These are phyloP conservation scores for Keiferia lycopersicella DNA, from an alignment of 2,888 invertebrate species.

Conservation along the genomic window DNA sequence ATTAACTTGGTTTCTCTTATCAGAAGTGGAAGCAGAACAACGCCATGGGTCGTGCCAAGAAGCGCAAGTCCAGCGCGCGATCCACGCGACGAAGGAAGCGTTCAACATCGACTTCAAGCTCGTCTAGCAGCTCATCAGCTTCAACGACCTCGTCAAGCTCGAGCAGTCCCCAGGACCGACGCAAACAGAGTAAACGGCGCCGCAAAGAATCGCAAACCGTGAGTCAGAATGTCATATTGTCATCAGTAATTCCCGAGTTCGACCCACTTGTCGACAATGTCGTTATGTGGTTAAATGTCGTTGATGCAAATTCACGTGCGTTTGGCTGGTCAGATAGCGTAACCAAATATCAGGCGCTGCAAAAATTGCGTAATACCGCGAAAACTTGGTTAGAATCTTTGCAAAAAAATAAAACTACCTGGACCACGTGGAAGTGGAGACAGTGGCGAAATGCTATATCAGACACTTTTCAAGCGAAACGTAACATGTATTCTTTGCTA, in stretches of 20 bases:
- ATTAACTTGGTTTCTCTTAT: neutral
- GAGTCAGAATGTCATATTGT: conserved; percentile 32
- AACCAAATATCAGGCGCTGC: conserved; percentile 37
- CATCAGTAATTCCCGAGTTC: conserved; percentile 35
- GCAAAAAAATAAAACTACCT: conserved; percentile 36
- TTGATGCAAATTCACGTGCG: conserved; percentile 38
- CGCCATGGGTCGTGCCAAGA: conserved; percentile 4
- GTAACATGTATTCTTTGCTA: conserved; percentile 35
- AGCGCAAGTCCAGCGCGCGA: neutral
- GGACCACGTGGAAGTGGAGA: conserved; percentile 41
- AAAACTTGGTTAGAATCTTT: conserved; percentile 40
- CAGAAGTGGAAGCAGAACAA: neutral
- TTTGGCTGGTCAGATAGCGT: conserved; percentile 39
- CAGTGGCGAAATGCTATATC: conserved; percentile 37
- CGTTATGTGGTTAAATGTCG: conserved; percentile 39
- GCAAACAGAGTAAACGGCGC: neutral
- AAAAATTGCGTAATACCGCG: no score
- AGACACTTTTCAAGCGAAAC: conserved; percentile 36
- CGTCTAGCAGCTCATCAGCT: neutral
- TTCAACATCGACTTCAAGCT: neutral
- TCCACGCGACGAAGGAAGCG: neutral
- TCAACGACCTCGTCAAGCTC: neutral
- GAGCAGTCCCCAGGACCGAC: neutral
- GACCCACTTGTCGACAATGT: conserved; percentile 34
- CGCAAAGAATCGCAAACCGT: conserved; percentile 29